Conservation (phyloP, 2,797 vertebrate species). For the Ptychobarbus kaznakovi region DNA sequence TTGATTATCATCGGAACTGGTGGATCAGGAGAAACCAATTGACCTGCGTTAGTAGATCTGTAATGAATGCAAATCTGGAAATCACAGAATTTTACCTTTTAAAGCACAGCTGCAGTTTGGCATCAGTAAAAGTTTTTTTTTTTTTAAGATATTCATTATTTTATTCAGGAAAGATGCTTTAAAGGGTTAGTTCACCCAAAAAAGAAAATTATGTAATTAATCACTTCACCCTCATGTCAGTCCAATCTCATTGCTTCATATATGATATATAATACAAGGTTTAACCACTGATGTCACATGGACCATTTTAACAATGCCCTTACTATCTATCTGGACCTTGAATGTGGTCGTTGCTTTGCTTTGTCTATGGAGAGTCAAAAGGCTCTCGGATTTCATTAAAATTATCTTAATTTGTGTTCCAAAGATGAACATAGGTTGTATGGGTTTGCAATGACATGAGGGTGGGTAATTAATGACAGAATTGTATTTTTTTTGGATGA, state of each 20-base stretch:
- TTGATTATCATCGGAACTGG: background rate
- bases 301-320: too few species aligned
- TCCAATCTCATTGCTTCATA: background rate
- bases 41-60: background rate
- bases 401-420: too few species aligned
- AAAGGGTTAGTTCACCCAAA: background rate
- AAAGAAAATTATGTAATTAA: background rate
- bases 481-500: too few species aligned
- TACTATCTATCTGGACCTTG: too few species aligned
- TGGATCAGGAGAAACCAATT: background rate
- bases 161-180: background rate
- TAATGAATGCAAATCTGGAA: background rate
- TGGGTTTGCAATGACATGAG: too few species aligned
- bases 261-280: too few species aligned
- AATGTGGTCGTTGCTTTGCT: too few species aligned
- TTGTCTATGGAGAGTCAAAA: too few species aligned
- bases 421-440: too few species aligned
- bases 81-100: background rate
- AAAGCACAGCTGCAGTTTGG: background rate
- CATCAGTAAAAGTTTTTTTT: background rate
- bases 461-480: too few species aligned
- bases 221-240: background rate
- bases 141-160: background rate
- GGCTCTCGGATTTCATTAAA: too few species aligned
- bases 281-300: too few species aligned